Conservation (phyloP, 2,797 vertebrate genomes). For the Hoplostethus mediterraneus region DNA sequence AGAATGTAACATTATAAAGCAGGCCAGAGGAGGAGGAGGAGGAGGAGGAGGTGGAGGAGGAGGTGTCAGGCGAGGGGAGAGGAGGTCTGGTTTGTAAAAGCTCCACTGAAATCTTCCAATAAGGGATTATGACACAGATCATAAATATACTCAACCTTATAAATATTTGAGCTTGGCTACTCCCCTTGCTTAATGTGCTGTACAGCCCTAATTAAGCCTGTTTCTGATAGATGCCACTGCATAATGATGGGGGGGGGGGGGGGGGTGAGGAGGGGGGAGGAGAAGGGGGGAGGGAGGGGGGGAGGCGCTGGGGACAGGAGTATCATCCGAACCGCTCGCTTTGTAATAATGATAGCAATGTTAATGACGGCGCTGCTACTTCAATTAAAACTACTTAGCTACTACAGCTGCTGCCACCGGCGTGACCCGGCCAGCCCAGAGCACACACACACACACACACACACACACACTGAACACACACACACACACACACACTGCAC, state of each 20-base stretch:
- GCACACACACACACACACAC: no score
- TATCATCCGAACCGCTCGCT: slow-evolving; percentile 69
- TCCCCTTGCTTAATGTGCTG: slow-evolving; percentile 86
- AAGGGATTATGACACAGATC: slow-evolving; percentile 84
- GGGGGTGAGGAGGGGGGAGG: slow-evolving; percentile 18
- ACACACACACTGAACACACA: no score
- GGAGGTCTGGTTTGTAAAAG: slow-evolving; percentile 58
- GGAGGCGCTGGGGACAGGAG: slow-evolving; percentile 63
- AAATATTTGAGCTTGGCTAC: slow-evolving; percentile 88
- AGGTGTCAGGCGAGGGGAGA: not conserved
- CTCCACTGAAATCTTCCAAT: slow-evolving; percentile 74
- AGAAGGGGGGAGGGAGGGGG: slow-evolving; percentile 4
- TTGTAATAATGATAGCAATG: slow-evolving; percentile 79
- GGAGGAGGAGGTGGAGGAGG: not conserved
- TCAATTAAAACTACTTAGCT: slow-evolving; percentile 78
- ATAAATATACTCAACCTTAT: slow-evolving; percentile 89
- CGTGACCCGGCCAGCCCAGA: slow-evolving; percentile 27
- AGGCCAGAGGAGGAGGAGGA: not conserved
- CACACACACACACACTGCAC: no score
- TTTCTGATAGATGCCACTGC: slow-evolving; percentile 86
- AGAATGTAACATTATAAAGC: no score
- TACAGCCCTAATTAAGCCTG: slow-evolving; percentile 87
- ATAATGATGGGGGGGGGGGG: slow-evolving; percentile 78
- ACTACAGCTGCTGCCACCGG: slow-evolving; percentile 39
- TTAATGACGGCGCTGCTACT: slow-evolving; percentile 75